Evolutionary conservation across 2,888 invertebrate species (phyloP), one percentile per base, ranked within the genome.

Genomic region (Drosophila gaucha): DNA sequence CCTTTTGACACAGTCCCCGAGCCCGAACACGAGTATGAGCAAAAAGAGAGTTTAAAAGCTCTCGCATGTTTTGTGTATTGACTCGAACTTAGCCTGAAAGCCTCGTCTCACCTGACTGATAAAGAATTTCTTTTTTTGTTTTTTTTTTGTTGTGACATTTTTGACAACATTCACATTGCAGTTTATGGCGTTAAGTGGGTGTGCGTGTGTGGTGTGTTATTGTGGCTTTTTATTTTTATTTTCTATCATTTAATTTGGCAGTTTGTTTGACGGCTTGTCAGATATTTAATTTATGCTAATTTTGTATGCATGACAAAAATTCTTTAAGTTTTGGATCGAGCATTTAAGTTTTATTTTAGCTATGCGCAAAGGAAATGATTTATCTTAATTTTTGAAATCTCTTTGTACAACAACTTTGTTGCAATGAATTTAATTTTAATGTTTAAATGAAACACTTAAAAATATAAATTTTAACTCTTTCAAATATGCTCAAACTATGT

Each of bases 161-260:
- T 62, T 51, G 58, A 72, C 72, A 79, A 41, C 12, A 39, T 52
- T 28, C 28, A 49, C 56, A 65, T 33, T 69, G 66, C 73, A 63
- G 44, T 69, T 69, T 51, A 35, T 31, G 10, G 47, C 41, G 39
- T 50, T 56, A 33, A 49, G 44, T 56, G 41, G 50, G 51, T 39
- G 57, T 20, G 20, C 38, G 41, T 39, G 16, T 28, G 38, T 60
- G 46, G 44, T 57, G 60, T 57, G 41, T 74, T 52, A 36, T 60
- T 63, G 52, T 46, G 49, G 62, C 54, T 49, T 65, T 67, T 70
- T 74, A 50, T 68, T 64, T 65, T 78, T 68, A 66, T 73, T 79
- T 70, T 63, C 60, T 72, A 72, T 73, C 73, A 83, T 83, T 83
- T 76, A 83, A 86, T 80, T 79, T 84, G 64, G 24, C 58, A 80